Evolutionary conservation across 2,888 invertebrate genomes (phyloP), one percentile per base, ranked within the genome.

Genomic region (Antitype chi): DNA sequence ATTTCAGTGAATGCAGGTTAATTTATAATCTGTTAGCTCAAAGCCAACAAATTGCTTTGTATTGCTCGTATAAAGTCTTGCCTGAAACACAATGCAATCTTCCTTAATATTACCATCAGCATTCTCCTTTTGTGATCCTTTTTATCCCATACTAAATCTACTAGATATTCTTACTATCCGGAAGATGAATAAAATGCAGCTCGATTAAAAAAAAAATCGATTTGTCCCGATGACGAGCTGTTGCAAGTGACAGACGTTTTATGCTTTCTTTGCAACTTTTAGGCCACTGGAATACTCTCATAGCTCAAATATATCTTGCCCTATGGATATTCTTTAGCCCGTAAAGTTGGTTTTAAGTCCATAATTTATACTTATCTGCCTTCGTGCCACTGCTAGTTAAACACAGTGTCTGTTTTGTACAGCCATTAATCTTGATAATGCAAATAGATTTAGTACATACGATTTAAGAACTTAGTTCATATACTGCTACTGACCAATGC

Each of bases 371-470:
- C 32, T 77, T 60, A 77, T 64, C 59, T 60, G 53, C 47, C 67
- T 70, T 53, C 78, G 81, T 81, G 82, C 78, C 47, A 47, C 47
- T 17, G 11, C n/a, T 59, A n/a, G 59, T 78, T 78, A 67, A 78
- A 62, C 60, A 32, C 62, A 80, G 67, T 63, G 66, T 62, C 32
- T 74, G 74, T n/a, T 49, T 78, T 62, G 62, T 57, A 20, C 67
- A 70, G 47, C 64, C 73, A 70, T 81, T 81, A 78, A 78, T 81
- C 67, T 73, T 15, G n/a, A 38, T 25, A 62, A 63, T 62, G 74
- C 66, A 81, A 81, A 78, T 78, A 78, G 60, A 78, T 78, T 78
- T 60, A n/a, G 60, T 59, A 23, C 28, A 28, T 38, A 47, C 43
- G 57, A 1, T 47, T 32, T 43, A 57, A 52, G 49, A 63, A 63